Evolutionary conservation across 2,113 vertebrate species (phyloP).

Genomic region (Caloenas nicobarica): DNA sequence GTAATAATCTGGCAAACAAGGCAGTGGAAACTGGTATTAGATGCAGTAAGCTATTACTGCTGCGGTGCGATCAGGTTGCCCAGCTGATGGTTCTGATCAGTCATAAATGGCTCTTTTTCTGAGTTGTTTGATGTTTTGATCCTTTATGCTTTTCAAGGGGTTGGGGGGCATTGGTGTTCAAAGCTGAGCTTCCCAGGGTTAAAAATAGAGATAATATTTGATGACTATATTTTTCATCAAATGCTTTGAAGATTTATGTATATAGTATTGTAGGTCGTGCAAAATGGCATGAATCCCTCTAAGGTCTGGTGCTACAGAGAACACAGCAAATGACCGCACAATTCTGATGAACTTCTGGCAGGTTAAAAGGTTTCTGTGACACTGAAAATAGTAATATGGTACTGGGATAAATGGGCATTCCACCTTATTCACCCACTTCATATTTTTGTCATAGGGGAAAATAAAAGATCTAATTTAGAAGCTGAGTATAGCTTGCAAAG

Average conservation of each 20-base stretch:
- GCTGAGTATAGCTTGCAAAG: background rate
- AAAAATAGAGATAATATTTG: background rate
- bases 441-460: background rate
- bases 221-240: background rate
- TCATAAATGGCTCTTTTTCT: background rate
- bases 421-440: background rate
- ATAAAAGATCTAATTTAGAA: background rate
- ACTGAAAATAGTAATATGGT: background rate
- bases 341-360: background rate
- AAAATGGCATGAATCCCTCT: background rate
- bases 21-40: background rate
- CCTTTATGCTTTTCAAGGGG: background rate
- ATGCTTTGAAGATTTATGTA: background rate
- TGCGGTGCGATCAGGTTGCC: background rate
- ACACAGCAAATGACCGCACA: background rate
- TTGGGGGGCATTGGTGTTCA: fast-evolving
- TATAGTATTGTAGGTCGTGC: background rate
- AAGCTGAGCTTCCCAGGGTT: background rate
- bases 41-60: background rate
- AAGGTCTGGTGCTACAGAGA: background rate
- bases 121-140: background rate
- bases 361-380: background rate
- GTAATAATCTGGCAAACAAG: background rate
- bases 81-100: background rate
- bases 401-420: background rate